phyloP scores from a whole-genome alignment of 2,113 vertebrate genomes.

The Mormyrus iriodes region DNA sequence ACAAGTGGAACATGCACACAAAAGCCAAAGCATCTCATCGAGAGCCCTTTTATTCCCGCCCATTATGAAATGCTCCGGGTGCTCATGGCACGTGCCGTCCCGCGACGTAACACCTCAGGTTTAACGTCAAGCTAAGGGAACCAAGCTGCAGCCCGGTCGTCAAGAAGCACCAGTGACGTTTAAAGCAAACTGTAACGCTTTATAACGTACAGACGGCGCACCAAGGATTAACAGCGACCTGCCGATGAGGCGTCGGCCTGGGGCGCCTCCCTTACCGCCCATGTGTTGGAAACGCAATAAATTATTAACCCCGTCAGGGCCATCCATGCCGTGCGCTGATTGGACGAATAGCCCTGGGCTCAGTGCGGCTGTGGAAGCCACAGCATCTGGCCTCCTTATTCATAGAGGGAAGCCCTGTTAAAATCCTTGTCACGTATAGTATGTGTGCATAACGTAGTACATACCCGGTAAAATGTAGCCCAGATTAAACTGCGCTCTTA shows the following conservation, averaged over 20 bases:
- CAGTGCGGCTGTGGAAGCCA: not conserved
- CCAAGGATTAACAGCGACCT: not conserved
- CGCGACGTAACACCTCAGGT: not conserved
- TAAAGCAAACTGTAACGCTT: not conserved
- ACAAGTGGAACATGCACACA: not conserved
- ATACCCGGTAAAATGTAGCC: not conserved
- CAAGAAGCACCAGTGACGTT: not conserved
- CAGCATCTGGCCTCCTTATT: not conserved
- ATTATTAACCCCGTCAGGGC: slow-evolving; percentile 5
- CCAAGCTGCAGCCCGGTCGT: not conserved
- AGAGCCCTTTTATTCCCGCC: not conserved
- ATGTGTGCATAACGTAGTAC: not conserved
- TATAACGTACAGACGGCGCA: not conserved
- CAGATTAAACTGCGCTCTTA: not conserved
- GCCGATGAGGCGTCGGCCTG: not conserved
- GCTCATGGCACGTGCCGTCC: not conserved
- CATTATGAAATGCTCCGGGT: not conserved
- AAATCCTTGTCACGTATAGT: not conserved
- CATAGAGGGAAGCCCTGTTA: not conserved
- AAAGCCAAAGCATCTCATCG: not conserved
- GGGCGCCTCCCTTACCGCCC: not conserved
- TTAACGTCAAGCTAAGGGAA: not conserved
- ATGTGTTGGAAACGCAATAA: not conserved
- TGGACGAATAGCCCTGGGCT: not conserved
- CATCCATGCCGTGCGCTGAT: not conserved